Evolutionary conservation across 2,888 invertebrate genomes (phyloP).

Genomic region (Augochlorella aurata): DNA sequence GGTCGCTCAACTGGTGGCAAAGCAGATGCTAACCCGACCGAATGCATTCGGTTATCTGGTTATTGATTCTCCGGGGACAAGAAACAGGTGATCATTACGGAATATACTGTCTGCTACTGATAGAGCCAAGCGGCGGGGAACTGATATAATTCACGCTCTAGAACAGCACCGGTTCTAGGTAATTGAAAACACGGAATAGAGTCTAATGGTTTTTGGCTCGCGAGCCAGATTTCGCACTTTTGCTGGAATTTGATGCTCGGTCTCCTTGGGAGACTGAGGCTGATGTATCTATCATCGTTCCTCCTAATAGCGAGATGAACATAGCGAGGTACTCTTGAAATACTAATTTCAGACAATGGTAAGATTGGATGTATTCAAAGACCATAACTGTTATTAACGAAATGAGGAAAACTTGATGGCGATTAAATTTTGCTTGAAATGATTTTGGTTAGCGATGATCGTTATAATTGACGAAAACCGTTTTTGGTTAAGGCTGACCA

Average conservation of each 20-base stretch:
- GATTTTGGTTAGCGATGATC: too few relatives aligned
- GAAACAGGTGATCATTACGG: slow-evolving; percentile 58
- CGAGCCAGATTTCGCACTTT: neutral
- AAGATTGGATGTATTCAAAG: too few relatives aligned
- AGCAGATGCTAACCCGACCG: slow-evolving; percentile 61
- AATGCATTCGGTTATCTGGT: slow-evolving; percentile 65
- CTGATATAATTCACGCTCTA: neutral
- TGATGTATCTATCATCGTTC: too few relatives aligned
- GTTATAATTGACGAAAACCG: too few relatives aligned
- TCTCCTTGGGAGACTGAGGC: neutral
- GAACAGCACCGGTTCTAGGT: neutral
- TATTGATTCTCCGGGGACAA: slow-evolving; percentile 66
- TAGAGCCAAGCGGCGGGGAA: neutral
- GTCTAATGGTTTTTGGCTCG: neutral
- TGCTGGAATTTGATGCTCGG: neutral
- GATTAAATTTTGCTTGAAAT: too few relatives aligned
- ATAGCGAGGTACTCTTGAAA: too few relatives aligned
- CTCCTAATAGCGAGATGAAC: too few relatives aligned
- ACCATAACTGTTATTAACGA: too few relatives aligned
- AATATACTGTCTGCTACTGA: neutral
- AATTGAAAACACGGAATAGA: slow-evolving; percentile 6
- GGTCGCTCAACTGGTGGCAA: slow-evolving; percentile 60
- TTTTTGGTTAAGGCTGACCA: too few relatives aligned
- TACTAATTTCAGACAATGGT: too few relatives aligned
- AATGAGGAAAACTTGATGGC: too few relatives aligned